Evolutionary conservation across 2,113 vertebrate genomes (phyloP).

Genomic region (Nipponia nippon): DNA sequence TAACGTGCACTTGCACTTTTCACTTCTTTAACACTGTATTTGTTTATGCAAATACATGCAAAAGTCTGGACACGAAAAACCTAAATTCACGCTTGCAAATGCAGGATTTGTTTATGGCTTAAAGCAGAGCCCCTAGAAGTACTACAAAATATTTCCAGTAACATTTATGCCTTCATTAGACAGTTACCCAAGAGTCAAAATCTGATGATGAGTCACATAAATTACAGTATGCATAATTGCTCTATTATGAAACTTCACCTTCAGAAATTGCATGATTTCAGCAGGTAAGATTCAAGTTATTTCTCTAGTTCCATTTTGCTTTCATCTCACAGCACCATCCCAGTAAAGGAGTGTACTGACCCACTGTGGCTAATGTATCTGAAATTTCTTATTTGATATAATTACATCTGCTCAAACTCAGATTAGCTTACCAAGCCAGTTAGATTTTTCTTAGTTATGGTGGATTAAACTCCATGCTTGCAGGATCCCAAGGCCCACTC

Average conservation of each 20-base stretch:
- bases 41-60: neutral
- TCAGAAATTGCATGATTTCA: neutral
- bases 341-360: neutral
- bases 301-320: neutral
- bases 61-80: neutral
- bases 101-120: neutral
- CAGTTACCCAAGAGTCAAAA: neutral
- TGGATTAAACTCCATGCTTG: neutral
- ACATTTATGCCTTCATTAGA: neutral
- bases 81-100: neutral
- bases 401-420: neutral
- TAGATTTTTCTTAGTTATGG: neutral
- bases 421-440: neutral
- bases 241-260: neutral
- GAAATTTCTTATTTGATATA: neutral
- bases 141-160: neutral
- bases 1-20: neutral
- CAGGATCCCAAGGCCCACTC: neutral
- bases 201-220: neutral
- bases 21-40: neutral
- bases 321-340: neutral
- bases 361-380: neutral
- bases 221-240: neutral
- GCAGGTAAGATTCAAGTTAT: neutral
- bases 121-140: neutral